Evolutionary conservation across 1,140 invertebrate genomes (phyloP), one percentile per base, ranked within the genome.

Genomic region (Drosophila kepulauana): DNA sequence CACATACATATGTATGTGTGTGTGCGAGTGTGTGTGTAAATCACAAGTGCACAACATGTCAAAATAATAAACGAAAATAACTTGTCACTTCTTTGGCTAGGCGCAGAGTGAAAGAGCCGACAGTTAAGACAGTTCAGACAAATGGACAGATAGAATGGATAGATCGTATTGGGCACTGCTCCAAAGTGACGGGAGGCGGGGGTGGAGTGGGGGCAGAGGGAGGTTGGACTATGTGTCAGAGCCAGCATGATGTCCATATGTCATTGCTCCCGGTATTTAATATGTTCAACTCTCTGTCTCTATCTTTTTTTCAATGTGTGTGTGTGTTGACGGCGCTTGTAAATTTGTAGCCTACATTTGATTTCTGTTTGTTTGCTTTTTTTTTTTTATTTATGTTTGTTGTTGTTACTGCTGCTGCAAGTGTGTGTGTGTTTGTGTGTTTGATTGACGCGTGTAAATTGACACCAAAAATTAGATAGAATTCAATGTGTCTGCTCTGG

Each of bases 41-140:
- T 72, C 67, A 71, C 67, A 76, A 78, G 72, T 78, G 76, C 76
- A 78, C 76, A 78, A 78, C 73, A 79, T 72, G 77, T 79, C 77
- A 79, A 79, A 79, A 79, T 79, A 79, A 79, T 79, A 76, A 79
- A 79, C 73, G 77, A 79, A 79, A 79, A 79, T 75, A 79, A 79
- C 77, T 79, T 79, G 77, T 79, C 77, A 79, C 73, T 79, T 79
- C 67, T 41, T 69, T 79, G 57, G 67, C 57, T 52, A 30, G 65
- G 65, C 72, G 72, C 72, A 70, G 72, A 75, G 66, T 75, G 72
- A 70, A 63, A 70, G 58, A 70, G 43, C 16, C 72, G 71, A 74
- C 71, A 74, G 72, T 64, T 70, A 70, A 69, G 65, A 70, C 72
- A 70, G 58, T 48, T 64, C 56, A 59, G 61, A 75, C 73, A 75